Evolutionary conservation across 1,140 invertebrate genomes (phyloP), one percentile per base, ranked within the genome.

Genomic region (Xylocopa sonorina): DNA sequence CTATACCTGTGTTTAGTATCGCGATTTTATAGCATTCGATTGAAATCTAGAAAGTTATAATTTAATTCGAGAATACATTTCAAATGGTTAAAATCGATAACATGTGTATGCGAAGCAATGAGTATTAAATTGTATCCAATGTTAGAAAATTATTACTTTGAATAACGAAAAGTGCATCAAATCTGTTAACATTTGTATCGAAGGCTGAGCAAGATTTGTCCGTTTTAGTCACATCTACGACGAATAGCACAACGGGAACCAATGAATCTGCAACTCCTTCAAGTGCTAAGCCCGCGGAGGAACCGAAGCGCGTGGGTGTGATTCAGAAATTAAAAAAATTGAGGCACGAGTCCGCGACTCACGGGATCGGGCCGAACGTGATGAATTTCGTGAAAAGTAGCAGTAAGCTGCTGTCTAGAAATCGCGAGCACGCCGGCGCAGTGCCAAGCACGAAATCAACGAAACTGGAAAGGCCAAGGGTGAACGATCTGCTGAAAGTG

Each of bases 271-370:
- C 53, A 0, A 71, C 38, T 58, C 7, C 78, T 41, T 57, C 60
- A 16, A 29, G 50, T 5, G 34, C 1, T 12, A 89, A 73, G 46
- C 4, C 32, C 16, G 14, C 66, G 0, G 90, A 91, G 41, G 89
- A 90, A 18, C 46, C 66, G 7, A 80, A 81, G 0, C 81, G 80
- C 48, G 85, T 71, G 16, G 81, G 87, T 1, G 82, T 92, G 29
- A 91, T 91, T 60, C 85, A 90, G 51, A 92, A 90, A 51, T 58
- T 92, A 51, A 92, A 84, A 58, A 91, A 90, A 67, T 62, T 92
- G 2, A 80, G 88, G 14, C 88, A 91, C 0, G 88, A 88, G 38
- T 92, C 91, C 0, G 81, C 86, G 0, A 81, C 82, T 7, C 84
- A 89, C n/a, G 84, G 89, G 3, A 83, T 87, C 58, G 89, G 81